Base-by-base conservation (phyloP, 2,113 vertebrate genomes). In the Rallus limicola region DNA sequence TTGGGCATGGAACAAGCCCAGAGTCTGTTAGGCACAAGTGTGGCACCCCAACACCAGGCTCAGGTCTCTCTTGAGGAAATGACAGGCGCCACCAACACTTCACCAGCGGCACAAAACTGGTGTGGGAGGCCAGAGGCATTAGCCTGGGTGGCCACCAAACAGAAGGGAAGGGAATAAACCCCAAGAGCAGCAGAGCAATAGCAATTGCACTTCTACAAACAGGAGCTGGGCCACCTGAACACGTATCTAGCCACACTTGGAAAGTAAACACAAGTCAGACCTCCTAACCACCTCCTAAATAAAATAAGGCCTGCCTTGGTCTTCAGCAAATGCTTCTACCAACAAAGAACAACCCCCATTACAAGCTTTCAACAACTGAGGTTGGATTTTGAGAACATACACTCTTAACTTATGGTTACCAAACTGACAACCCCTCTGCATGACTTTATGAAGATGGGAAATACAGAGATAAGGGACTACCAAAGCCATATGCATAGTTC, bases 61-160 rank as follows among this genome's bases (percentile, higher is more conserved):
- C 5, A 0, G 6, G 36, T 38, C 19, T 38, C 55, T 31, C 46
- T 11, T 5, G 10, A 68, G 14, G 26, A 42, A 23, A 3, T 2
- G 5, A 14, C 5, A 50, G 76, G 16, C 46, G 16, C 29, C 48
- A 16, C 13, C 40, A 36, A 21, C 53, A 40, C n/a, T 9, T 28
- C 5, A 34, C 62, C 48, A 9, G 6, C 2, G 58, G 42, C 42
- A 44, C 21, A 36, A 7, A 64, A 7, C 31, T 17, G 33, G 42
- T 34, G 2, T 23, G 20, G 34, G 38, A 68, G 31, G 53, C n/a
- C 10, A 40, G 16, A 38, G 24, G 44, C 26, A n/a, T 34, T 10
- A 19, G 3, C 34, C 40, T 42, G 40, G 26, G 21, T 31, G 33
- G 20, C 25, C 26, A 7, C 18, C 12, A 4, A 24, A 21, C 10